Evolutionary conservation across 2,113 vertebrate genomes (phyloP), one percentile per base, ranked within the genome.

Genomic region (Sisor rabdophorus): DNA sequence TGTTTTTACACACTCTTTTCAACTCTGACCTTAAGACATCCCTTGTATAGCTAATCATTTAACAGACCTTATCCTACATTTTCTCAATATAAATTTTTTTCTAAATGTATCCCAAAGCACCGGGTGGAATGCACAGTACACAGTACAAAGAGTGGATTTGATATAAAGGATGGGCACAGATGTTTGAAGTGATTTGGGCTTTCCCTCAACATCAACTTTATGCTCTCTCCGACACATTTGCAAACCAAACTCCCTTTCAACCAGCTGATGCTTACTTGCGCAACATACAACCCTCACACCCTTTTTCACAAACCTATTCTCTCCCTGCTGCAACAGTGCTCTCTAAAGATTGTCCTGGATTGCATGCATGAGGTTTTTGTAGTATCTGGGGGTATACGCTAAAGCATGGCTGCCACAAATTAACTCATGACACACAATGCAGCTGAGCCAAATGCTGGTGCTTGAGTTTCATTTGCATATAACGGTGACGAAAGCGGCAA

Each of bases 161-260:
- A 50, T 55, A 56, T 68, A 28, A 68, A 68, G 60, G 78, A 76
- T 76, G 77, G 60, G 59, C 80, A 72, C 80, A 82, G 77, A 82
- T 82, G 80, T 78, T 73, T 52, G 26, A 50, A 69, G 13, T n/a
- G 73, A 73, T 79, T 36, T 22, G 19, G 77, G 77, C 26, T 59
- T 22, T 54, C 75, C 58, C 24, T 28, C 63, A 54, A 24, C 3
- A 12, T 55, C 54, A 52, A 53, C 59, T 40, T 59, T 26, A 54
- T 26, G 54, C 50, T 56, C 32, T 52, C 32, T 22, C 58, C 50
- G 20, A 15, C 16, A 16, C 53, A 22, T 24, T 40, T 20, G 9
- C 59, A 63, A 63, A 36, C 28, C 30, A 40, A 63, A 63, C 60
- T 19, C 30, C 19, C 28, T 28, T 19, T 2, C 16, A 17, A 30